Base-by-base conservation (phyloP, 2,888 invertebrate genomes). In the Drosophila picticornis region DNA sequence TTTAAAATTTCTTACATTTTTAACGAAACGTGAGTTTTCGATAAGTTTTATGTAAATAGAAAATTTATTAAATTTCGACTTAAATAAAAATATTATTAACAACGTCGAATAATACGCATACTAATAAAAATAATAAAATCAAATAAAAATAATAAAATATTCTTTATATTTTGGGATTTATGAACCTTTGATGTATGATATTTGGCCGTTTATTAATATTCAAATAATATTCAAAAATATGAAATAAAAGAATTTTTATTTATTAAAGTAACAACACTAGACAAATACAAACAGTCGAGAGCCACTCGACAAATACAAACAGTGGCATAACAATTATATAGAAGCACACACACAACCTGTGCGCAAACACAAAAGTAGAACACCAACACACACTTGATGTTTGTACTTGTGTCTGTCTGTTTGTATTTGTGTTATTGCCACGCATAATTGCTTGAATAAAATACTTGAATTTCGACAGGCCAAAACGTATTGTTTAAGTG, bases 361-460 rank as follows among this genome's bases (percentile, higher is more conserved):
- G 19, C 7, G 36, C 52, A 60, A 29, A 38, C 62, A 65, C 27
- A n/a, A 25, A 29, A 43, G 27, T 50, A 19, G 50, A 68, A 34
- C 11, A 29, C 40, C 19, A 38, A 43, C 38, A 34, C 25, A 25
- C n/a, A 56, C 29, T 56, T 69, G 3, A 53, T 50, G 31, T 50
- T 31, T 29, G 5, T 36, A 22, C 7, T 31, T n/a, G 36, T 16
- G 22, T 22, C 7, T 36, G 25, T 34, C 25, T 27, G 27, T 60
- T 32, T 46, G 36, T 61, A 50, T 55, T 40, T 69, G 64, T 60
- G 51, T 69, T 77, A 64, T 74, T 67, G 58, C 62, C 69, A 69
- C 60, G 60, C 75, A 80, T 82, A 84, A 84, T 84, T 87, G 79
- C 68, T 69, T 77, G 70, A 82, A 81, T 78, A 57, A 82, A 78